phyloP scores from a whole-genome alignment of 1,140 invertebrate species.

The Ips typographus region DNA sequence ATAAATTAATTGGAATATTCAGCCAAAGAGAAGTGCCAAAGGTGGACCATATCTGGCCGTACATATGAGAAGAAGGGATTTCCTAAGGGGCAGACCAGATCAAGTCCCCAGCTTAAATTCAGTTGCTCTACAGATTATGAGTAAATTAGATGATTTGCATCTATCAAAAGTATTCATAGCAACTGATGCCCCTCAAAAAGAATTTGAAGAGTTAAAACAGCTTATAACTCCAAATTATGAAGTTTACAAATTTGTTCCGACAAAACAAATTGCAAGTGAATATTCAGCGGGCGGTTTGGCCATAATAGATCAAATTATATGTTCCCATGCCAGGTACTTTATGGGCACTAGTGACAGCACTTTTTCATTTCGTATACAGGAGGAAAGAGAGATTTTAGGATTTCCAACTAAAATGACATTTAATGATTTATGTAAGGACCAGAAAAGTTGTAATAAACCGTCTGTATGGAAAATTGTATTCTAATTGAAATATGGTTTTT shows the following conservation, averaged over 20 bases:
- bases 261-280: constrained; percentile 51
- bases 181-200: constrained; percentile 68
- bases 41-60: constrained; percentile 79
- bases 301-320: constrained; percentile 96
- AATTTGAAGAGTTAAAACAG: constrained; percentile 23
- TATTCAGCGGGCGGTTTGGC: constrained; percentile 86
- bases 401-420: constrained; percentile 82
- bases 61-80: constrained; percentile 86
- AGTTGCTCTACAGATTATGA: constrained; percentile 70
- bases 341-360: constrained; percentile 93
- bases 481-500: constrained; percentile 22
- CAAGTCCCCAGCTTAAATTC: constrained; percentile 71
- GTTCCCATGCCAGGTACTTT: constrained; percentile 84
- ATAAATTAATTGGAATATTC: constrained; percentile 13
- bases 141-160: constrained; percentile 60
- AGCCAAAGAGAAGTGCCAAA: constrained; percentile 54
- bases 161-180: constrained; percentile 76
- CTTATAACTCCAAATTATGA: constrained; percentile 49
- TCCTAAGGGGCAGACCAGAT: constrained; percentile 65
- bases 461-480: constrained; percentile 57
- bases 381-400: constrained; percentile 93
- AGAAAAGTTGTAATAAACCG: constrained; percentile 52
- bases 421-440: constrained; percentile 78
- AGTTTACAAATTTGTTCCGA: constrained; percentile 57
- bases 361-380: constrained; percentile 94